phyloP scores from a whole-genome alignment of 2,888 invertebrate genomes.

The Xestobium rufovillosum region DNA sequence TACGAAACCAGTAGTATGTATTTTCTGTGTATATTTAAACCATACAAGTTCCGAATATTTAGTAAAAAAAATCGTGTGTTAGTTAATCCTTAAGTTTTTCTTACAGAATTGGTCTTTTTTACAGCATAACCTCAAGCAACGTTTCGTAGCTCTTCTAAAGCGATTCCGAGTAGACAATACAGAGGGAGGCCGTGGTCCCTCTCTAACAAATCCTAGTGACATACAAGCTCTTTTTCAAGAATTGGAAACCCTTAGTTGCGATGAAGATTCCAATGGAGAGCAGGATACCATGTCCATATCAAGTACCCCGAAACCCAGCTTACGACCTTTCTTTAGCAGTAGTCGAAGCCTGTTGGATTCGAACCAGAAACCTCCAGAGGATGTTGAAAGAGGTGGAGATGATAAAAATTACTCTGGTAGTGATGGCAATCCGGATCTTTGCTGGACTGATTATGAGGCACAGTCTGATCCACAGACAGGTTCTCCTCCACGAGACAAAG shows the following conservation, averaged over 20 bases:
- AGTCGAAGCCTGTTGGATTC: conserved; percentile 62
- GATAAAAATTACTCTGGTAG: conserved; percentile 48
- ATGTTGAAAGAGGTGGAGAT: conserved; percentile 35
- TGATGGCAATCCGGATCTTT: conserved; percentile 46
- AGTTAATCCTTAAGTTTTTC: too few species aligned
- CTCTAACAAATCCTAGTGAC: conserved; percentile 71
- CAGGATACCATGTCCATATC: conserved; percentile 96
- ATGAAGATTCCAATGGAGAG: conserved; percentile 85
- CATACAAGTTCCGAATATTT: too few species aligned
- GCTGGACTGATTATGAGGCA: conserved; percentile 61
- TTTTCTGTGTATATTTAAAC: too few species aligned
- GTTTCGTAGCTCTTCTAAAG: conserved; percentile 88
- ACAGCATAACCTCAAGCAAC: conserved; percentile 95
- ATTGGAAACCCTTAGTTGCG: conserved; percentile 84
- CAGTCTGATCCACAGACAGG: conserved; percentile 56
- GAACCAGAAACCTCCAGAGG: conserved; percentile 31
- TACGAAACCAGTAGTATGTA: too few species aligned
- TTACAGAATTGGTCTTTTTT: conserved; percentile 46
- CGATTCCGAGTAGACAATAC: conserved; percentile 93
- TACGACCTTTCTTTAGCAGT: conserved; percentile 92
- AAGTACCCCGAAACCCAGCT: conserved; percentile 93
- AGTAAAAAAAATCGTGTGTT: too few species aligned
- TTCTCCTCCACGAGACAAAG: conserved; percentile 50
- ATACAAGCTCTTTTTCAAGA: conserved; percentile 95
- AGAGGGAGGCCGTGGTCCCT: conserved; percentile 60